Evolutionary conservation across 1,140 invertebrate genomes (phyloP).

Genomic region (Anastatus disparis): DNA sequence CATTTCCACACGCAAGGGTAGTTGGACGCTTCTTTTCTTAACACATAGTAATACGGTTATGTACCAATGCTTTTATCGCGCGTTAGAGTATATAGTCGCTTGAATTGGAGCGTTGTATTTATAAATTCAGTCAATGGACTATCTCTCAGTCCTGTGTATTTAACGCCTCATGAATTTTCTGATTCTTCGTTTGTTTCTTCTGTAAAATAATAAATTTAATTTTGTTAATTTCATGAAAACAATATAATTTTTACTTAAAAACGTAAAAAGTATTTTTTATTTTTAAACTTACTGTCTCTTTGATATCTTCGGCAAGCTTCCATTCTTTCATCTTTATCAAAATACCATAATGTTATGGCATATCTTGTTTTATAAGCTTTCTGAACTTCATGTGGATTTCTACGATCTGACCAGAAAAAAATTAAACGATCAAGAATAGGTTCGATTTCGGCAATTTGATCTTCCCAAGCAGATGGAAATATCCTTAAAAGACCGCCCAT

Average conservation of each 20-base stretch:
- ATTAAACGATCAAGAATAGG: conserved; percentile 93
- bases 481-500: conserved; percentile 84
- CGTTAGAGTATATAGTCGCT: conserved; percentile 48
- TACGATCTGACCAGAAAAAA: conserved; percentile 97
- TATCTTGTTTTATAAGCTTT: conserved; percentile 90
- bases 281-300: conserved; percentile 66
- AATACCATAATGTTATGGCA: conserved; percentile 96
- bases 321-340: conserved; percentile 86
- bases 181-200: conserved; percentile 47
- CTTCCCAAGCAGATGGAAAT: conserved; percentile 85
- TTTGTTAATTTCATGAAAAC: not conserved
- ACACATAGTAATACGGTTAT: conserved; percentile 59
- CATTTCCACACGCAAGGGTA: conserved; percentile 28
- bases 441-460: conserved; percentile 90
- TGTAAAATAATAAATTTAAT: conserved; percentile 38
- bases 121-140: conserved; percentile 49
- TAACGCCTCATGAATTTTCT: conserved; percentile 48
- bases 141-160: conserved; percentile 41
- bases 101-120: conserved; percentile 43
- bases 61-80: conserved; percentile 50
- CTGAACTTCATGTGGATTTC: conserved; percentile 97
- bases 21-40: conserved; percentile 41
- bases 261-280: no score
- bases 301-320: conserved; percentile 76
- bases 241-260: not conserved